A percentile compares a stretch with the other conserved stretches of the same genome.
Evolutionary conservation across 2,797 vertebrate species (phyloP).

Genomic region (Hypotaenidia philippensis): DNA sequence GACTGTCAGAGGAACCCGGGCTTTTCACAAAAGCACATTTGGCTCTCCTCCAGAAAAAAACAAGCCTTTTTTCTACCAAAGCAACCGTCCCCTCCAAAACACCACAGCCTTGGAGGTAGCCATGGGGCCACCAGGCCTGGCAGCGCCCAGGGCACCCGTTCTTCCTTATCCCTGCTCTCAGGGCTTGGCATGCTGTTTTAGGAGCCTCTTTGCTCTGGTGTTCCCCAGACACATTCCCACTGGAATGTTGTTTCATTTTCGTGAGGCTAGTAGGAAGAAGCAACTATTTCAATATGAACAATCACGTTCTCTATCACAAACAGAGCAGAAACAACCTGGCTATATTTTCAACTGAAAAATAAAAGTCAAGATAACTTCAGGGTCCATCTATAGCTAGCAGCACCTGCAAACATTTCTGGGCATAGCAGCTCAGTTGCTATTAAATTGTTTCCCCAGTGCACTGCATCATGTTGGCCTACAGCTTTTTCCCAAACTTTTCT

Average conservation of each 20-base stretch:
- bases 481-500: not conserved
- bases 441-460: not conserved
- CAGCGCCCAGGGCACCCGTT: not conserved
- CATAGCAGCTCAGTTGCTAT: not conserved
- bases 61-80: not conserved
- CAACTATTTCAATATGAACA: not conserved
- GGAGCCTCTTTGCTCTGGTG: not conserved
- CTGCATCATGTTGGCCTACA: not conserved
- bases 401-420: not conserved
- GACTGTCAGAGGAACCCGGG: not conserved
- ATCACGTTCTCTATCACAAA: not conserved
- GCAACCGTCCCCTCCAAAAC: not conserved
- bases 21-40: not conserved
- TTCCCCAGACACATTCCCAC: not conserved
- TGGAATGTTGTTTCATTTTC: not conserved
- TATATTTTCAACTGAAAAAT: not conserved
- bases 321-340: not conserved
- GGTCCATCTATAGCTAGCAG: not conserved
- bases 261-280: not conserved
- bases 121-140: not conserved
- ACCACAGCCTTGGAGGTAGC: not conserved
- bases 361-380: not conserved
- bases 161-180: not conserved
- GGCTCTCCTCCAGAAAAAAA: not conserved
- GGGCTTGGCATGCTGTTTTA: not conserved